Evolutionary conservation across 2,113 vertebrate species (phyloP).

Genomic region (Corythornis madagascariensis): DNA sequence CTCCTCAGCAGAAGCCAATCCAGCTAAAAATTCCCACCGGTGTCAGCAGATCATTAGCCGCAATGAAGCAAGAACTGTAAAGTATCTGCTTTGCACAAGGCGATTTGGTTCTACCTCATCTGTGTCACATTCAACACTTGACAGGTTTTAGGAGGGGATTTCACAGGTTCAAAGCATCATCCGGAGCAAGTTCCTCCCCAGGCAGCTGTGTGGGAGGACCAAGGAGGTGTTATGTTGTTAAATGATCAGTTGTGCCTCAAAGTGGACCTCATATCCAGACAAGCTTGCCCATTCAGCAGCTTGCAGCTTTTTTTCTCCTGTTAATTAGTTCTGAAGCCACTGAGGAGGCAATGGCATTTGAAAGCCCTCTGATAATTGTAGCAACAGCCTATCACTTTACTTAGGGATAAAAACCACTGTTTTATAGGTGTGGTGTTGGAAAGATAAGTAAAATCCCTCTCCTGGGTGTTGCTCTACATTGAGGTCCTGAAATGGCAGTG

Average conservation of each 20-base stretch:
- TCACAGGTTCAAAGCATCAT: slow-evolving; percentile 47
- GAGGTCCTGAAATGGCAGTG: not conserved
- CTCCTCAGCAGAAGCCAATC: slow-evolving; percentile 28
- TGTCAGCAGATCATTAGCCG: slow-evolving; percentile 62
- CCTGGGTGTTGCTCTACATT: accelerated
- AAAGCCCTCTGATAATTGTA: not conserved
- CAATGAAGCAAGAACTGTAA: slow-evolving; percentile 49
- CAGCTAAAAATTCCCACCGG: not conserved
- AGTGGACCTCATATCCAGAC: not conserved
- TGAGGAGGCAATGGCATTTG: not conserved
- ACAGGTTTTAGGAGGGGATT: slow-evolving; percentile 58
- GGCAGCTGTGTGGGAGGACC: slow-evolving; percentile 21
- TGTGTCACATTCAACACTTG: slow-evolving; percentile 43
- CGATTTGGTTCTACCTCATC: slow-evolving; percentile 30
- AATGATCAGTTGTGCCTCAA: slow-evolving; percentile 24
- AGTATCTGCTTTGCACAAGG: slow-evolving; percentile 23
- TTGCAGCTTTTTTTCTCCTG: not conserved
- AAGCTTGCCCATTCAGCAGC: not conserved
- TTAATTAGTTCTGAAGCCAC: not conserved
- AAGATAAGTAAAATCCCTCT: not conserved
- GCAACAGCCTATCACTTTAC: not conserved
- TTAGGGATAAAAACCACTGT: not conserved
- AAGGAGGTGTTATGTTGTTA: slow-evolving; percentile 15
- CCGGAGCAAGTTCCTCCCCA: slow-evolving; percentile 25
- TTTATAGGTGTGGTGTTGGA: not conserved